Evolutionary conservation across 64 coral and sea anemone genomes (phyloP).

Genomic region (Cladopsammia gracilis): DNA sequence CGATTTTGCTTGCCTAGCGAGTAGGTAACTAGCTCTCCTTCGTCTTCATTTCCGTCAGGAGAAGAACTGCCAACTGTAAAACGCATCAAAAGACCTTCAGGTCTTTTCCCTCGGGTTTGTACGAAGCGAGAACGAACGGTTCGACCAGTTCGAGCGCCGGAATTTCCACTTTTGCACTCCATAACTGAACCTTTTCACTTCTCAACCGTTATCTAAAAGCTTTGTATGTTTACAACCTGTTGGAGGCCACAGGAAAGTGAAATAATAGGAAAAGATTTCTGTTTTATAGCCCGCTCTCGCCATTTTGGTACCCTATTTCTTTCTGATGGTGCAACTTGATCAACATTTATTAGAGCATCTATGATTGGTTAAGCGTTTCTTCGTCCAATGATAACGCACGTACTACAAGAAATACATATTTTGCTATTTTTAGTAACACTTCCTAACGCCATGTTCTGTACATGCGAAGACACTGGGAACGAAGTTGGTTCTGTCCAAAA

Average conservation of each 20-base stretch:
- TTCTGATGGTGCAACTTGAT: neutral
- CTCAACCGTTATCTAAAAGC: neutral
- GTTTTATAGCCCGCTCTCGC: neutral
- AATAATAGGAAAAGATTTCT: neutral
- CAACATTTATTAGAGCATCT: neutral
- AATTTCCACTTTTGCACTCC: slow-evolving; percentile 69
- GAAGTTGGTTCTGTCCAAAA: slow-evolving; percentile 40
- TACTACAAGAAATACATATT: neutral
- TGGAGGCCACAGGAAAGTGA: neutral
- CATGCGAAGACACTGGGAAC: neutral
- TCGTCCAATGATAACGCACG: neutral
- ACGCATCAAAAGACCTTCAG: slow-evolving; percentile 25
- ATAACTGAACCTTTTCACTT: neutral
- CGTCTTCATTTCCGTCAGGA: neutral
- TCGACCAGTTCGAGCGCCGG: slow-evolving; percentile 35
- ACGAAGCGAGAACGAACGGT: slow-evolving; percentile 60
- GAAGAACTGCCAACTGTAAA: neutral
- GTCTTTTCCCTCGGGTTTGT: slow-evolving; percentile 13
- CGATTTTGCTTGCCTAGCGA: slow-evolving; percentile 66
- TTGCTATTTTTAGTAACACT: slow-evolving; percentile 12
- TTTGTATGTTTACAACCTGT: neutral
- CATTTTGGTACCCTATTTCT: neutral
- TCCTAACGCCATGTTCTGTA: neutral
- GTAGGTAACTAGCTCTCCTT: neutral
- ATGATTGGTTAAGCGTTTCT: neutral